Evolutionary conservation across 2,113 vertebrate species (phyloP).

Genomic region (Suricata suricatta): DNA sequence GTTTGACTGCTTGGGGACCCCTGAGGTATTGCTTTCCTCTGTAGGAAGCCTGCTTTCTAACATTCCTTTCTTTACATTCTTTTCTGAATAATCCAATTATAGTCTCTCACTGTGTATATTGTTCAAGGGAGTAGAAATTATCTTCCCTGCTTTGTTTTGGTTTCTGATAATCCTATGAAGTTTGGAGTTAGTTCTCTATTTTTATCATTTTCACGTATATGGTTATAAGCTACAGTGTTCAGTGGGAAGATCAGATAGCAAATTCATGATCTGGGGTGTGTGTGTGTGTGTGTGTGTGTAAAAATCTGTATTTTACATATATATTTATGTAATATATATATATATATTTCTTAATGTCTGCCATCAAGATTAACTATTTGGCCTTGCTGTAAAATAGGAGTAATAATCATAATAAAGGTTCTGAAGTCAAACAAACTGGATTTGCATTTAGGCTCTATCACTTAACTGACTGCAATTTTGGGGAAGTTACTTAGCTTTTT

Average conservation of each 20-base stretch:
- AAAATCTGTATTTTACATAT: neutral
- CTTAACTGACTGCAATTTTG: neutral
- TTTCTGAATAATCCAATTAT: neutral
- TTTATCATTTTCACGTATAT: neutral
- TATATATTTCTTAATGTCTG: neutral
- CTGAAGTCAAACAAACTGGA: neutral
- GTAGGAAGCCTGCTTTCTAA: neutral
- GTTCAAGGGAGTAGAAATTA: neutral
- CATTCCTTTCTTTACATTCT: conserved; percentile 7
- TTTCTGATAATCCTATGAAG: conserved; percentile 29
- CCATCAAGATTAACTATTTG: conserved; percentile 23
- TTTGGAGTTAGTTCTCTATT: neutral
- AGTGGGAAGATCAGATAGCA: neutral
- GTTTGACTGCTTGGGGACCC: neutral
- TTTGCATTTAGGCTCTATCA: neutral
- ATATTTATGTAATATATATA: no score
- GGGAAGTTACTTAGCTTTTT: neutral
- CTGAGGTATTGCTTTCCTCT: neutral
- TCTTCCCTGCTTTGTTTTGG: neutral
- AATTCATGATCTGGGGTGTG: neutral
- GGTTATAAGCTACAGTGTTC: neutral
- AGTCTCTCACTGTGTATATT: neutral
- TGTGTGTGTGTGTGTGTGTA: no score
- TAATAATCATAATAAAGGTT: neutral
- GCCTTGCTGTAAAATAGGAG: neutral